Conservation (phyloP, 1,140 invertebrate species). For the Maconellicoccus hirsutus region DNA sequence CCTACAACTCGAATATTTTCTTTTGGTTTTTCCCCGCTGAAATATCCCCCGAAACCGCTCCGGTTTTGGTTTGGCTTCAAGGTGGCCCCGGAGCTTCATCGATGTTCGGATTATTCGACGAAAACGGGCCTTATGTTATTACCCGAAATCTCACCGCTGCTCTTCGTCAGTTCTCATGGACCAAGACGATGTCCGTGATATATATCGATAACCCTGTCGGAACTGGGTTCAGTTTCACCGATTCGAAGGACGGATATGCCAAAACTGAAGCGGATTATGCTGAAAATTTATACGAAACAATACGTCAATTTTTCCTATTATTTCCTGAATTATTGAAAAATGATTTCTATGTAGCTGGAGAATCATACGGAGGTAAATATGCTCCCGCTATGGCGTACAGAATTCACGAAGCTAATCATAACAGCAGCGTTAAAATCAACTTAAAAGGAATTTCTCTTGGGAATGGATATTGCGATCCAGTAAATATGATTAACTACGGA, state of each 20-base stretch:
- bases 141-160: background rate
- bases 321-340: slow-evolving; percentile 52
- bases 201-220: slow-evolving; percentile 61
- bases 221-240: slow-evolving; percentile 50
- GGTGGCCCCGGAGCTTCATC: slow-evolving; percentile 60
- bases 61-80: slow-evolving; percentile 63
- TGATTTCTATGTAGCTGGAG: slow-evolving; percentile 68
- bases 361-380: slow-evolving; percentile 79
- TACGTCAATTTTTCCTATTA: slow-evolving; percentile 53
- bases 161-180: slow-evolving; percentile 50
- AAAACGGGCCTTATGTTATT: slow-evolving; percentile 42
- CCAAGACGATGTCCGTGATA: slow-evolving; percentile 53
- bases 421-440: slow-evolving; percentile 29
- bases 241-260: slow-evolving; percentile 49
- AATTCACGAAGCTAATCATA: slow-evolving; percentile 49
- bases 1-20: slow-evolving; percentile 44
- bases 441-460: slow-evolving; percentile 47
- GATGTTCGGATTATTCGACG: slow-evolving; percentile 59
- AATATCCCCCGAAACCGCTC: slow-evolving; percentile 37
- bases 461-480: slow-evolving; percentile 52
- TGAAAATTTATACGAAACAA: slow-evolving; percentile 25
- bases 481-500: slow-evolving; percentile 49
- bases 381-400: slow-evolving; percentile 64
- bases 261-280: slow-evolving; percentile 45
- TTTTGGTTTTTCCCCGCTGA: slow-evolving; percentile 65